Percentiles rank a stretch among this genome's conserved stretches.
Conservation (phyloP, 2,113 vertebrate species). For the Pampusana beccarii region DNA sequence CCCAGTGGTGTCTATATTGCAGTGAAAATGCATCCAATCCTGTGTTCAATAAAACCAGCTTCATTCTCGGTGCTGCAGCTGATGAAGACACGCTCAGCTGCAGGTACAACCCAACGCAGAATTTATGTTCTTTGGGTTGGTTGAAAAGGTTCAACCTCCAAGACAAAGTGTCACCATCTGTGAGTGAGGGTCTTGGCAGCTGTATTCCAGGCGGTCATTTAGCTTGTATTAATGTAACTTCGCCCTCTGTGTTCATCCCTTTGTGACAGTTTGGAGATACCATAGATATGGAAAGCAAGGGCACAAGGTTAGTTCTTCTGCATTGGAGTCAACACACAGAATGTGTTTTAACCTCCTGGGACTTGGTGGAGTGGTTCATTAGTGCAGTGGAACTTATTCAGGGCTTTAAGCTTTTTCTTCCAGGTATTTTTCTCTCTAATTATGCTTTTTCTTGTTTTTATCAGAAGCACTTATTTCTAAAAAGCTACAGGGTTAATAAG, state of each 20-base stretch:
- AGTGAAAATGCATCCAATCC: neutral
- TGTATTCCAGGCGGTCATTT: slow-evolving; percentile 12
- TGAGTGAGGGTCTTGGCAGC: neutral
- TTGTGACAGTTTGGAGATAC: slow-evolving; percentile 14
- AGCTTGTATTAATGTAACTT: neutral
- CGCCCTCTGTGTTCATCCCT: neutral
- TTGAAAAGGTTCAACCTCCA: neutral
- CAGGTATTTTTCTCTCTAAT: slow-evolving; percentile 3
- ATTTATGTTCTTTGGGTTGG: neutral
- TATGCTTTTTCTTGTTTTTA: neutral
- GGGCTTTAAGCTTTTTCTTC: neutral
- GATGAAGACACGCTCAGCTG: neutral
- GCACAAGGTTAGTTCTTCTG: slow-evolving; percentile 28
- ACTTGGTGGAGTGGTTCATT: slow-evolving; percentile 9
- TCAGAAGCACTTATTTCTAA: neutral
- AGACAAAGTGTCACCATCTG: neutral
- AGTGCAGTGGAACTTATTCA: slow-evolving; percentile 13
- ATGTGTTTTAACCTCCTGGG: neutral
- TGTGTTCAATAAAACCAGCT: neutral
- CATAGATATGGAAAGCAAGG: slow-evolving; percentile 53
- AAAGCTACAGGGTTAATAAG: neutral
- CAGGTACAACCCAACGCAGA: neutral
- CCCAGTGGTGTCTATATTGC: neutral
- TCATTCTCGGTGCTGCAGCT: neutral
- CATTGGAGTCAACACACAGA: neutral